Base-by-base conservation (phyloP, 2,797 vertebrate genomes). In the Neomorphus geoffroyi region DNA sequence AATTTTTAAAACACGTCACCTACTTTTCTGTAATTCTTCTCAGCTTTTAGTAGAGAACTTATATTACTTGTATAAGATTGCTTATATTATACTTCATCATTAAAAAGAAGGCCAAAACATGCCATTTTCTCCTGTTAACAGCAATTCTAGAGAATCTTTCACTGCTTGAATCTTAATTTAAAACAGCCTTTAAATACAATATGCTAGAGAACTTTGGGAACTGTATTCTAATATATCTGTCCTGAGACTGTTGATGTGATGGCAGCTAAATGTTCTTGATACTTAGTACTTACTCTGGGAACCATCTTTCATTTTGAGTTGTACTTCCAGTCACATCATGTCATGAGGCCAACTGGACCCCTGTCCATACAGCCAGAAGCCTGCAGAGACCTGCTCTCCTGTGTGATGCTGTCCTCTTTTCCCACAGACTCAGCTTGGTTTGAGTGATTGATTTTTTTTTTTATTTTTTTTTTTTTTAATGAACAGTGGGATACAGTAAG, bases 1-100 rank as follows among this genome's bases (percentile, higher is more conserved):
- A 7, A 26, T 17, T 30, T 16, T 9, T 37, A 18, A 33, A 77
- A 7, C n/a, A 7, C 0, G 0, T 64, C 54, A 64, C 10, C 33
- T 57, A 2, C 19, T 43, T 48, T 26, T 28, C 21, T 81, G 35
- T 61, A 30, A 69, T 69, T 62, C 26, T 60, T 58, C 11, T 62
- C 4, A 1, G 66, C 4, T 46, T 46, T 46, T 46, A 46, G 19
- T 21, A 46, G 46, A 46, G 19, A 18, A 14, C 39, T 41, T 50
- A 2, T 13, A 21, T 39, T 77, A 18, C 18, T 37, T 57, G 3
- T 12, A 1, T 9, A 37, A 32, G 9, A 45, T 61, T 32, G 4
- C 41, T 46, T 57, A 6, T 18, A 4, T 56, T 80, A 16, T 19
- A 23, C 13, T 41, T 33, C 56, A 46, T 28, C 4, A 9, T 75